Conservation (phyloP, 2,113 vertebrate species). For the Corythornis madagascariensis region DNA sequence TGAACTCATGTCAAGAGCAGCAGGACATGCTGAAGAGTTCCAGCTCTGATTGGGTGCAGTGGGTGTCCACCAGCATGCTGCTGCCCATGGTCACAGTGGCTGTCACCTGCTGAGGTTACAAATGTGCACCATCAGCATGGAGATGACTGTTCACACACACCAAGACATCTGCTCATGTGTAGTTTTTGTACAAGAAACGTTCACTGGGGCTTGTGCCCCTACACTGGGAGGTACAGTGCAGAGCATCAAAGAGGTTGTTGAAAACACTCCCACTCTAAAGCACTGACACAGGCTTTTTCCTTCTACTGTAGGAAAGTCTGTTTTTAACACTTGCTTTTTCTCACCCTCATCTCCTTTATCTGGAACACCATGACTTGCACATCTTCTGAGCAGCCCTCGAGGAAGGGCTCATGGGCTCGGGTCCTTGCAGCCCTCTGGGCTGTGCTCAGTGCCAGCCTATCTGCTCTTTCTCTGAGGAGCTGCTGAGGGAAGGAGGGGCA, state of each 20-base stretch:
- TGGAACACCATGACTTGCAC: not conserved
- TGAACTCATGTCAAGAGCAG: fast-evolving
- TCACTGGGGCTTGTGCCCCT: not conserved
- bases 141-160: not conserved
- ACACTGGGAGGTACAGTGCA: not conserved
- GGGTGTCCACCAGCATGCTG: not conserved
- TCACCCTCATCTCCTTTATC: not conserved
- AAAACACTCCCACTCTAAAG: not conserved
- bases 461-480: not conserved
- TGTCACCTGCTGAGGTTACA: not conserved
- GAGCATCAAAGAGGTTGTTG: not conserved
- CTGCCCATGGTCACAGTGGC: not conserved
- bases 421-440: not conserved
- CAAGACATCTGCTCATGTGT: not conserved
- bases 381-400: not conserved
- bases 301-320: not conserved
- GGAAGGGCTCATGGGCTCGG: not conserved
- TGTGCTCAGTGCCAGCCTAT: not conserved
- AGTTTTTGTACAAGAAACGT: not conserved
- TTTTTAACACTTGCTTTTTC: not conserved
- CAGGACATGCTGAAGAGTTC: not conserved
- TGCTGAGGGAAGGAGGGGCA: not conserved
- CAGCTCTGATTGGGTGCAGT: not conserved
- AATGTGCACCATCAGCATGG: fast-evolving
- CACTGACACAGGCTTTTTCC: not conserved